phyloP scores from a whole-genome alignment of 35 echinoderm and acorn worm species.

The Lytechinus variegatus region DNA sequence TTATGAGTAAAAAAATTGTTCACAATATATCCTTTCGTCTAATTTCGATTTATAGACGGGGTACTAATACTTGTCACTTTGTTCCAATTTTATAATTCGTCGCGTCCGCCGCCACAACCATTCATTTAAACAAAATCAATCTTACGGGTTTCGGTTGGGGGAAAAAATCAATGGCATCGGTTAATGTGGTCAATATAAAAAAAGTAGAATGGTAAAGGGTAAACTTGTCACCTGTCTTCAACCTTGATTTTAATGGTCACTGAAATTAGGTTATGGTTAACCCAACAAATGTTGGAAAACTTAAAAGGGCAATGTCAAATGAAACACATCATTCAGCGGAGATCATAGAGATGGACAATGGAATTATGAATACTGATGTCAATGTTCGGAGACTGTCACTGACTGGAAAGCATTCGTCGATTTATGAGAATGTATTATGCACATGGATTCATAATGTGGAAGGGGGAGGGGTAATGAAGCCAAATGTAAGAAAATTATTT shows the following conservation, averaged over 20 bases:
- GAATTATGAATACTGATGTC: background rate
- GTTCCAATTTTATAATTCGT: background rate
- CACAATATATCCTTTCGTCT: background rate
- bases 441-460: background rate
- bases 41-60: background rate
- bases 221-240: background rate
- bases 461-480: background rate
- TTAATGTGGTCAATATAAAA: background rate
- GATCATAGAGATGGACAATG: background rate
- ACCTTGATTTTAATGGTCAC: background rate
- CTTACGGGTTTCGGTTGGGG: background rate
- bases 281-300: background rate
- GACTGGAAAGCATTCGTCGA: background rate
- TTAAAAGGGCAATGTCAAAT: background rate
- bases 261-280: background rate
- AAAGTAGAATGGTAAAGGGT: background rate
- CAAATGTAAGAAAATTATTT: too few relatives aligned
- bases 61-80: background rate
- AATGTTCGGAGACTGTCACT: background rate
- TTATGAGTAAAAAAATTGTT: too few relatives aligned
- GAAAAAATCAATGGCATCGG: background rate
- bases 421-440: background rate
- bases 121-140: background rate
- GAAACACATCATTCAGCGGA: background rate
- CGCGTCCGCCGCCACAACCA: background rate